Evolutionary conservation across 2,113 vertebrate species (phyloP).

Genomic region (Leucoraja erinaceus): DNA sequence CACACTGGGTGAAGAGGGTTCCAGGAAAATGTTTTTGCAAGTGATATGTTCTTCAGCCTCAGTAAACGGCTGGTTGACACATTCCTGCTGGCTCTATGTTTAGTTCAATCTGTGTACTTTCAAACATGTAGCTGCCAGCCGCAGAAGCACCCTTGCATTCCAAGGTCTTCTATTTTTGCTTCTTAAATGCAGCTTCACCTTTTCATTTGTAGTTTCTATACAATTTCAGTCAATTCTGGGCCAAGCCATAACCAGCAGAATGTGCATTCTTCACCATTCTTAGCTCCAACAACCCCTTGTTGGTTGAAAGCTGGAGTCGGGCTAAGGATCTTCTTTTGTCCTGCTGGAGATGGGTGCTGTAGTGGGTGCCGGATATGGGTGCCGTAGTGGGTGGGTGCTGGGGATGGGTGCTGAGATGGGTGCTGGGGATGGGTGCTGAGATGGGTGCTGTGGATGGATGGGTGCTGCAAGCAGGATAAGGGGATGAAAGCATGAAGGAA

Average conservation of each 20-base stretch:
- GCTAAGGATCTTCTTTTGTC: neutral
- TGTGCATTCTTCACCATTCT: neutral
- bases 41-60: neutral
- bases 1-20: neutral
- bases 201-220: slow-evolving; percentile 12
- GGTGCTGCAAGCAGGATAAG: neutral
- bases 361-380: too few species aligned
- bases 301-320: neutral
- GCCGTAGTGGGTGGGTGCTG: too few species aligned
- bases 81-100: neutral
- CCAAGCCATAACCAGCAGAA: neutral
- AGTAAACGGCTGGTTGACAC: neutral
- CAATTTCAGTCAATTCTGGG: neutral
- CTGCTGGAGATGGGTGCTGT: neutral
- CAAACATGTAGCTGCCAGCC: neutral
- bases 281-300: neutral
- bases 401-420: too few species aligned
- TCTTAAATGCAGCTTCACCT: neutral
- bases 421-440: too few species aligned
- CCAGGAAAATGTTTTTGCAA: neutral
- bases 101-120: neutral
- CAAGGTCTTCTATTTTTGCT: neutral
- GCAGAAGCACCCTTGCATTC: neutral
- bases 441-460: too few species aligned
- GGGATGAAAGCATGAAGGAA: neutral